A percentile compares a stretch with the other conserved stretches of the same genome.
Conservation (phyloP, 2,888 invertebrate genomes). For the Mantis religiosa region DNA sequence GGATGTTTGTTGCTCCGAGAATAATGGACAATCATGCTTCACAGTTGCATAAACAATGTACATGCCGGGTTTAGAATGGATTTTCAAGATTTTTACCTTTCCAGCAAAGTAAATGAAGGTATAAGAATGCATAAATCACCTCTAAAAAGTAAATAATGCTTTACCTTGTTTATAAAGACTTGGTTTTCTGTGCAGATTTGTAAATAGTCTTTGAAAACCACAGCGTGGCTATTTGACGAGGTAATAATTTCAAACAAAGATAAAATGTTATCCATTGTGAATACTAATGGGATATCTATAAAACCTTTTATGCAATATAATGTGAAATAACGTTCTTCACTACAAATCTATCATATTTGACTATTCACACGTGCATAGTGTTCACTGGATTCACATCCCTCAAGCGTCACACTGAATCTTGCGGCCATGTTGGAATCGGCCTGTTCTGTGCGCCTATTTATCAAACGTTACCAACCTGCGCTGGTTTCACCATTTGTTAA, state of each 20-base stretch:
- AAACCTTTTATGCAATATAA: background rate
- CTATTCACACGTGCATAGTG: background rate
- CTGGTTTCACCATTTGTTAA: no score
- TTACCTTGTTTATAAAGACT: background rate
- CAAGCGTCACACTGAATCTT: background rate
- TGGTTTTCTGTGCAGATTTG: background rate
- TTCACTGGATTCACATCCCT: background rate
- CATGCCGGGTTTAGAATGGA: background rate
- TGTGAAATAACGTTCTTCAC: background rate
- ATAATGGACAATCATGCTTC: background rate
- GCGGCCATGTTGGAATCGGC: background rate
- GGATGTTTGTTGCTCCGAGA: background rate
- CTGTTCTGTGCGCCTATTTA: no score
- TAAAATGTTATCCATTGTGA: background rate
- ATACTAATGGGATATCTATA: background rate
- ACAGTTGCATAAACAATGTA: background rate
- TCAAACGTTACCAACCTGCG: background rate
- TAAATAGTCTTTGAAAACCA: background rate
- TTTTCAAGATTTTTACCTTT: background rate
- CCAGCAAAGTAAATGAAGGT: background rate
- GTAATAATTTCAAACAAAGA: background rate
- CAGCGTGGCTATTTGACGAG: background rate
- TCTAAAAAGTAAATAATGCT: background rate
- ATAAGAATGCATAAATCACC: background rate
- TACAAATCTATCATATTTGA: background rate